Percentiles rank a stretch among this genome's conserved stretches.
These are phyloP conservation scores for Lingula anatina DNA, from an alignment of 2,888 invertebrate species.

Conservation along the genomic window DNA sequence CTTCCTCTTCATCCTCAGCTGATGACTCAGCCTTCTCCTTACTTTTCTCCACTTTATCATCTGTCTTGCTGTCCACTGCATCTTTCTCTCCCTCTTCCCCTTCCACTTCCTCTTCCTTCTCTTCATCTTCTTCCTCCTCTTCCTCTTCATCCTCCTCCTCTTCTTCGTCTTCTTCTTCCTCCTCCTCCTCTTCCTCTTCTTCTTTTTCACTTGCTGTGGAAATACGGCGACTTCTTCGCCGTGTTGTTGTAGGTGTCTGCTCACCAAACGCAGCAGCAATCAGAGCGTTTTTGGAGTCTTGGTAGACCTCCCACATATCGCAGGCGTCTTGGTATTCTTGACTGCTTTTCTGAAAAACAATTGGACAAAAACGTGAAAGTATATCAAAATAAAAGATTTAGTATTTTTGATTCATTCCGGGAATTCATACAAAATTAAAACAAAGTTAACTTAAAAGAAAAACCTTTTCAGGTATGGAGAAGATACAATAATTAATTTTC, in stretches of 20 bases:
- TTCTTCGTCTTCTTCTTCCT: constrained; percentile 6
- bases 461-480: too few relatives aligned
- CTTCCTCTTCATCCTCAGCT: constrained; percentile 16
- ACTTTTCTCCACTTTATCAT: constrained; percentile 9
- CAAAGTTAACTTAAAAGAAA: too few relatives aligned
- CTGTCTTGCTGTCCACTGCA: constrained; percentile 2
- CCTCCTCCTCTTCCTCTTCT: neutral
- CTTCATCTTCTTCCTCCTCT: constrained; percentile 11
- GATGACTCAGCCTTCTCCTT: constrained; percentile 8
- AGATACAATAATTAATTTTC: too few relatives aligned
- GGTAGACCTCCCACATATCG: constrained; percentile 80
- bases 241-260: neutral
- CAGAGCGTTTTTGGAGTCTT: constrained; percentile 59
- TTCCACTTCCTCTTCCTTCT: constrained; percentile 6
- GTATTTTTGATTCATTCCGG: too few relatives aligned
- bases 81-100: constrained; percentile 7
- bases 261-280: constrained; percentile 48
- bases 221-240: neutral
- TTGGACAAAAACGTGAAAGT: too few relatives aligned
- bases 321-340: constrained; percentile 85
- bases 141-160: constrained; percentile 14
- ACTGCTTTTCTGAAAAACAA: constrained; percentile 61
- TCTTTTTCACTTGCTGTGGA: neutral
- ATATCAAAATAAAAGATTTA: too few relatives aligned
- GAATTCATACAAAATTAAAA: too few relatives aligned